These are phyloP conservation scores for Pseudanteris insignis DNA, from an alignment of 2,888 invertebrate species.

Conservation along the genomic window DNA sequence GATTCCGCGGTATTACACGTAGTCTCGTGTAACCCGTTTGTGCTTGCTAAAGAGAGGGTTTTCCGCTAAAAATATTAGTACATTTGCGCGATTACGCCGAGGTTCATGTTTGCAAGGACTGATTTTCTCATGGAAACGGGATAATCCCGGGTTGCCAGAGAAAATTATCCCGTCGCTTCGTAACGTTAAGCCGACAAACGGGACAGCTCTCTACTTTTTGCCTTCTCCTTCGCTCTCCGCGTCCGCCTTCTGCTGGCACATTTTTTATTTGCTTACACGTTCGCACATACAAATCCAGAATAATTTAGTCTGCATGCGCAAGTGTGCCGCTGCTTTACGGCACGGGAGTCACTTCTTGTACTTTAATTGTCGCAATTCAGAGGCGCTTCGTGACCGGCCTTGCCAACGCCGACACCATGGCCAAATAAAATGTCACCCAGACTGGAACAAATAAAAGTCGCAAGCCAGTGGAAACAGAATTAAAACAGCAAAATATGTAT, in stretches of 20 bases:
- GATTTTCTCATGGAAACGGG: conserved; percentile 39
- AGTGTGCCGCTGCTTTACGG: conserved; percentile 39
- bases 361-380: conserved; percentile 54
- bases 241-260: background rate
- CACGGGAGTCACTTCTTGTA: conserved; percentile 43
- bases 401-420: conserved; percentile 38
- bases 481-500: conserved; percentile 45
- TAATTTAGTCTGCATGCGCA: conserved; percentile 50
- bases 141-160: conserved; percentile 42
- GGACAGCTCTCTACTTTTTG: conserved; percentile 39
- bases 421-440: conserved; percentile 39
- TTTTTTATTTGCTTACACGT: conserved; percentile 38
- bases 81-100: conserved; percentile 39
- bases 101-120: conserved; percentile 42
- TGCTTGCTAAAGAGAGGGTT: conserved; percentile 3
- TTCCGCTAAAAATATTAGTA: conserved; percentile 34
- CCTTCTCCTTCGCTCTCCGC: background rate
- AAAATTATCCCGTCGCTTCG: conserved; percentile 43
- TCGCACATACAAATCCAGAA: conserved; percentile 46
- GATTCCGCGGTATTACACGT: too few relatives aligned
- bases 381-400: conserved; percentile 52
- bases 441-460: conserved; percentile 40
- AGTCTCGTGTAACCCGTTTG: too few relatives aligned
- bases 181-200: conserved; percentile 44
- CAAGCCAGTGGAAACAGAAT: conserved; percentile 43